A percentile compares a stretch with the other conserved stretches of the same genome.
Conservation (phyloP, 1,140 invertebrate species). For the Dolichoris vasculosae region DNA sequence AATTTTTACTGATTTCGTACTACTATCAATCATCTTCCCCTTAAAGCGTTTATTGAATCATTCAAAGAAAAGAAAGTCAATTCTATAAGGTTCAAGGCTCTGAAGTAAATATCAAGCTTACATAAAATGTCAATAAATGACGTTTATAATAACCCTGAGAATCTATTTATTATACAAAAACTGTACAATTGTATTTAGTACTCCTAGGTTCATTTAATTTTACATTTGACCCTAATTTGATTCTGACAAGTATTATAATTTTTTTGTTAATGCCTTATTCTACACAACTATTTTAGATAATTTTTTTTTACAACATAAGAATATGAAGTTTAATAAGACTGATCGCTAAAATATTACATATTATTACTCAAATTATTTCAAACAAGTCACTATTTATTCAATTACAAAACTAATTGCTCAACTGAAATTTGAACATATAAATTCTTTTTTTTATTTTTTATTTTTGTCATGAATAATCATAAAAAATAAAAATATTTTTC, state of each 20-base stretch:
- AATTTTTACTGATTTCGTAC: conserved; percentile 35
- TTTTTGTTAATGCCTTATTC: conserved; percentile 47
- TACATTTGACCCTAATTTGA: not conserved
- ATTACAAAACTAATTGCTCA: not conserved
- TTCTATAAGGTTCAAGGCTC: conserved; percentile 39
- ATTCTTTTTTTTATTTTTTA: not conserved
- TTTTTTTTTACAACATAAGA: conserved; percentile 1
- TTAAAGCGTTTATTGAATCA: conserved; percentile 48
- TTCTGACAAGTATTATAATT: conserved; percentile 36
- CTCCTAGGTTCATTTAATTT: conserved; percentile 28
- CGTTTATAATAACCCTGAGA: conserved; percentile 39
- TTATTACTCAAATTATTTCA: conserved; percentile 51
- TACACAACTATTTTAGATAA: conserved; percentile 27
- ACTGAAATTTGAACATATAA: conserved; percentile 10
- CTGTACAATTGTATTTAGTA: conserved; percentile 33
- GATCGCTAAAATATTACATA: conserved; percentile 22
- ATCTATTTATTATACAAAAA: conserved; percentile 37
- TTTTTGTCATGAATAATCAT: conserved; percentile 23
- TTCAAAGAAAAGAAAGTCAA: conserved; percentile 38
- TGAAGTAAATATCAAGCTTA: conserved; percentile 38
- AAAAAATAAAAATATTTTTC: conserved; percentile 39
- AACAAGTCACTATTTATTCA: not conserved
- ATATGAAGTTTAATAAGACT: conserved; percentile 30
- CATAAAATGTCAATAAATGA: conserved; percentile 34
- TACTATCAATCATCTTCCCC: conserved; percentile 44